These are phyloP conservation scores for Rhea americana DNA, from an alignment of 2,113 vertebrate genomes.

Conservation along the genomic window DNA sequence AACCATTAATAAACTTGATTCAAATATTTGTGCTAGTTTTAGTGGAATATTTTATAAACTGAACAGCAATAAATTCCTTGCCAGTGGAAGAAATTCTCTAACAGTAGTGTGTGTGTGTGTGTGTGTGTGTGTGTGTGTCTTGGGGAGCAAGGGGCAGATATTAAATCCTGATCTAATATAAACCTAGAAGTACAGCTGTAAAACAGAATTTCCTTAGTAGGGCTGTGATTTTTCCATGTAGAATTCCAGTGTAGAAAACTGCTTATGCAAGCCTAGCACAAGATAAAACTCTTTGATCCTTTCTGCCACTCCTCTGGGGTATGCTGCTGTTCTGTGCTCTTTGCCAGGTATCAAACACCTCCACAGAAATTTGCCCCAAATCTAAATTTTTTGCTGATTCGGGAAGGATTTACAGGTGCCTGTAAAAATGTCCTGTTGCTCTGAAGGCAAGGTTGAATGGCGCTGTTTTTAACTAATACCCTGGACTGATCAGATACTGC, in stretches of 20 bases:
- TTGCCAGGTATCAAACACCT: background rate
- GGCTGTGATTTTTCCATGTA: background rate
- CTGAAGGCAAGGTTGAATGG: background rate
- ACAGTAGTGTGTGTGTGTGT: background rate
- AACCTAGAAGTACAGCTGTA: background rate
- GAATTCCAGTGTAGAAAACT: background rate
- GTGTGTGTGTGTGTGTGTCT: too few species aligned
- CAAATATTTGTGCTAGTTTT: conserved; percentile 29
- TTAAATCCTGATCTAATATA: background rate
- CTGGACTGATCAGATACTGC: background rate
- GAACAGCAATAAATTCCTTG: background rate
- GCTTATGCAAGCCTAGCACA: background rate
- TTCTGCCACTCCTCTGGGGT: background rate
- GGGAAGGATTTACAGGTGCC: background rate
- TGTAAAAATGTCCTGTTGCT: background rate
- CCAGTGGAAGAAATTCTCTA: background rate
- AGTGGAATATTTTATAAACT: background rate
- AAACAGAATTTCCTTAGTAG: background rate
- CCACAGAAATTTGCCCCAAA: background rate
- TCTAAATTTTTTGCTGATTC: background rate
- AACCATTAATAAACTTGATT: conserved; percentile 25
- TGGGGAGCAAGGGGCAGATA: too few species aligned
- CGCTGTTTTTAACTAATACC: background rate
- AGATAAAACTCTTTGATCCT: background rate
- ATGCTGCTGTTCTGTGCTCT: background rate